Conservation (phyloP, 2,888 invertebrate genomes). For the Drosophila antonietae region DNA sequence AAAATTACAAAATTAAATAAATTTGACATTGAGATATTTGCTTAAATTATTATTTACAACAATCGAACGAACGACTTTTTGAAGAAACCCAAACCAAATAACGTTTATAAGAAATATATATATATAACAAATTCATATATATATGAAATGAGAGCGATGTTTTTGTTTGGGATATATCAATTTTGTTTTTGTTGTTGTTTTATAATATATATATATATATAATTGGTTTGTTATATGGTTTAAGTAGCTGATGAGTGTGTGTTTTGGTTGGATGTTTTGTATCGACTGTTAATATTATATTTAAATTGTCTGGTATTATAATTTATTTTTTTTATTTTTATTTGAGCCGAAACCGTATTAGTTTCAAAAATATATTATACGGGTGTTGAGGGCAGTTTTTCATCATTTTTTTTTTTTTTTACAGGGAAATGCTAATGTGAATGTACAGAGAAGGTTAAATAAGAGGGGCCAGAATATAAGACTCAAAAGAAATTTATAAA, state of each 20-base stretch:
- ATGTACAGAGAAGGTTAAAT: constrained; percentile 55
- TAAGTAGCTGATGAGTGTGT: constrained; percentile 44
- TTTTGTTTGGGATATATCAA: constrained; percentile 33
- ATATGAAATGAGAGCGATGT: constrained; percentile 43
- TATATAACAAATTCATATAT: constrained; percentile 5
- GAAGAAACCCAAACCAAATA: constrained; percentile 75
- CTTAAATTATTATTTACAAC: constrained; percentile 57
- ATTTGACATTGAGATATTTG: constrained; percentile 19
- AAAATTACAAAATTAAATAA: neutral
- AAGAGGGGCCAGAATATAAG: constrained; percentile 58
- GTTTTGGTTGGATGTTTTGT: constrained; percentile 38
- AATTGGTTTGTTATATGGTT: constrained; percentile 39
- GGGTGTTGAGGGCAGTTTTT: constrained; percentile 22
- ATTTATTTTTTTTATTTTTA: constrained; percentile 14
- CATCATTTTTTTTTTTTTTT: constrained; percentile 17
- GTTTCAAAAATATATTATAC: constrained; percentile 42
- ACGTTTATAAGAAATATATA: constrained; percentile 30
- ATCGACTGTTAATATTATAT: constrained; percentile 38
- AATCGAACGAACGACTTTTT: constrained; percentile 20
- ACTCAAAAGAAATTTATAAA: constrained; percentile 3
- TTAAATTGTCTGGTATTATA: constrained; percentile 8
- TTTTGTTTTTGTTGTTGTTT: constrained; percentile 10
- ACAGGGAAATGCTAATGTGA: constrained; percentile 47
- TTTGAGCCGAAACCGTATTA: constrained; percentile 69
- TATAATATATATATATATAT: constrained; percentile 31